phyloP scores from a whole-genome alignment of 2,888 invertebrate genomes.

The Lordiphosa andalusiaca region DNA sequence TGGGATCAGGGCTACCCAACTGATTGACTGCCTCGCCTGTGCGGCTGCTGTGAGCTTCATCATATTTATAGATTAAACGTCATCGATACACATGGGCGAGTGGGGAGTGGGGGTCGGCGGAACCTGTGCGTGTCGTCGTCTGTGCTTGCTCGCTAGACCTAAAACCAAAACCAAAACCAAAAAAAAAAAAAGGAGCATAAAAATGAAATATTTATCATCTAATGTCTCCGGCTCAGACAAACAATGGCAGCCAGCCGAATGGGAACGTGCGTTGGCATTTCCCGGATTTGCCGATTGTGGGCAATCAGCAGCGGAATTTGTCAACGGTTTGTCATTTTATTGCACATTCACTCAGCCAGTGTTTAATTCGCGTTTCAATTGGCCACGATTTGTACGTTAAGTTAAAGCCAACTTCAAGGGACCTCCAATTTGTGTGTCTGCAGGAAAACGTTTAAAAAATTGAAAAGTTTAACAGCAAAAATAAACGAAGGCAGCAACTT shows the following conservation, averaged over 20 bases:
- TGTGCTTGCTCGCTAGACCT: conserved; percentile 38
- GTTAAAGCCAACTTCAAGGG: conserved; percentile 9
- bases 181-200: conserved; percentile 11
- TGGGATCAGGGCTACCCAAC: conserved; percentile 12
- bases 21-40: conserved; percentile 49
- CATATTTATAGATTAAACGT: conserved; percentile 63
- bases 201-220: conserved; percentile 64
- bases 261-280: conserved; percentile 59
- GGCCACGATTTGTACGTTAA: background rate
- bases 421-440: conserved; percentile 23
- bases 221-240: conserved; percentile 29
- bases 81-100: conserved; percentile 50
- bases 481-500: conserved; percentile 27
- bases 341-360: background rate
- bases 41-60: conserved; percentile 46
- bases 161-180: conserved; percentile 1
- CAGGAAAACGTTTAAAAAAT: conserved; percentile 32
- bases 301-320: conserved; percentile 39
- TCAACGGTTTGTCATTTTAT: conserved; percentile 52
- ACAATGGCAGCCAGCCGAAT: conserved; percentile 38
- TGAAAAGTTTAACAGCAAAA: conserved; percentile 35
- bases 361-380: conserved; percentile 14
- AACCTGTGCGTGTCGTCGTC: conserved; percentile 23
- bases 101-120: background rate
- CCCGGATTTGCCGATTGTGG: conserved; percentile 51